phyloP scores from a whole-genome alignment of 2,113 vertebrate species.

The Scortum barcoo region DNA sequence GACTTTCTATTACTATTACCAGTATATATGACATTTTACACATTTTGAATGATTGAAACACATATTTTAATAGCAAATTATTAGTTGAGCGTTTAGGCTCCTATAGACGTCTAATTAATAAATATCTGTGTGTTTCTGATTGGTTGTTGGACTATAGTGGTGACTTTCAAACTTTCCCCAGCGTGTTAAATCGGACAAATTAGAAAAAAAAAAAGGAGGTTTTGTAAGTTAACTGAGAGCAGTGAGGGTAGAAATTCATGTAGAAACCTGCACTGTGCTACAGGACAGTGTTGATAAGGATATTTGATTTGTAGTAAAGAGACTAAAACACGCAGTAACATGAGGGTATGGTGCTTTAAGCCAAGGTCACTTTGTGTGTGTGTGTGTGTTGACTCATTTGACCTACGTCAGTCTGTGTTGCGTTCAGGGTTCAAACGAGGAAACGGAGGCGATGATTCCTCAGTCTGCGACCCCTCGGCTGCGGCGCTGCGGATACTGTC shows the following conservation, averaged over 20 bases:
- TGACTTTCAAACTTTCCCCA: not conserved
- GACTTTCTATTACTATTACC: too few relatives aligned
- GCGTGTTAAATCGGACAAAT: not conserved
- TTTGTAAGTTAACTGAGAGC: not conserved
- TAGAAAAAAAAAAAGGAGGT: not conserved
- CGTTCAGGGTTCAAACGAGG: conserved; percentile 72
- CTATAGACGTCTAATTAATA: too few relatives aligned
- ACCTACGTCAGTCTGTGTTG: conserved; percentile 23
- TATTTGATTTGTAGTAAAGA: not conserved
- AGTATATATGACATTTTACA: too few relatives aligned
- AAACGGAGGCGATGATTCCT: conserved; percentile 81
- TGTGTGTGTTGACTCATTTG: not conserved
- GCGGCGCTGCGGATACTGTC: conserved; percentile 91
- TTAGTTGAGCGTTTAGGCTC: too few relatives aligned
- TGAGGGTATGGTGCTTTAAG: not conserved
- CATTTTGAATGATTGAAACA: too few relatives aligned
- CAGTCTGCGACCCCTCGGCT: conserved; percentile 71
- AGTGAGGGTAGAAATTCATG: not conserved
- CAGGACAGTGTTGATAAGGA: not conserved
- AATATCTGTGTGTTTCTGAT: not conserved
- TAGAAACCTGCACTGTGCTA: not conserved
- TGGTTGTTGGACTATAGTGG: not conserved
- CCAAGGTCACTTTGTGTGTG: not conserved
- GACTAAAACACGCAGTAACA: not conserved
- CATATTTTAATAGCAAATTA: too few relatives aligned